phyloP scores from a whole-genome alignment of 1,140 invertebrate species.

The Lordiphosa mommai region DNA sequence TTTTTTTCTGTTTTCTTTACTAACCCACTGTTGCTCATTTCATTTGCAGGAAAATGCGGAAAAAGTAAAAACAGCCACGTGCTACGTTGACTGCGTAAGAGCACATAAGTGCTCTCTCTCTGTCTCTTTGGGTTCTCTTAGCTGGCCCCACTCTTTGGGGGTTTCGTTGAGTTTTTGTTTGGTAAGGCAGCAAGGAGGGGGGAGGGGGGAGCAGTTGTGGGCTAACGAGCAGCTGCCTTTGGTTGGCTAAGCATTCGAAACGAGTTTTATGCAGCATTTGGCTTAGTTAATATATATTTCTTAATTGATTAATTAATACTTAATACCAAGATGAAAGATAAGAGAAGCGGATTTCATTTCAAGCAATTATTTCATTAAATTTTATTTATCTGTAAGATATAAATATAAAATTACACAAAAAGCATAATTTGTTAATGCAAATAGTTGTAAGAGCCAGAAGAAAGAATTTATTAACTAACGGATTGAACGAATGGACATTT shows the following conservation, averaged over 20 bases:
- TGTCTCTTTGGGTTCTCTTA: constrained; percentile 21
- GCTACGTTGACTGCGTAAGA: constrained; percentile 15
- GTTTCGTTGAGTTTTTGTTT: constrained; percentile 61
- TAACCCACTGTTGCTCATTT: constrained; percentile 44
- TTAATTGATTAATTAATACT: constrained; percentile 3
- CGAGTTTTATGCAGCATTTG: background rate
- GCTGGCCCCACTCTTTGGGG: background rate
- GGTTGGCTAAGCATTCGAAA: constrained; percentile 21
- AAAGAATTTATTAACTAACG: no score
- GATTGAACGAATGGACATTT: no score
- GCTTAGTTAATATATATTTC: background rate
- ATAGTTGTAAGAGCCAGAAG: no score
- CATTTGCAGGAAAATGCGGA: constrained; percentile 14
- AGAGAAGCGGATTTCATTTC: no score
- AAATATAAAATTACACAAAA: no score
- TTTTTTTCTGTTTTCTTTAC: background rate
- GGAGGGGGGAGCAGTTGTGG: background rate
- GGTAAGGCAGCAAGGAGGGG: no score
- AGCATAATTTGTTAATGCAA: no score
- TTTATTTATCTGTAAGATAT: no score
- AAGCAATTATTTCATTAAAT: no score
- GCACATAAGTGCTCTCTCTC: background rate
- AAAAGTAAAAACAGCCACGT: constrained; percentile 43
- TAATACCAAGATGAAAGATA: background rate
- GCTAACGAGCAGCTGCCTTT: constrained; percentile 6